These are phyloP conservation scores for Callyntrura guangdongensis DNA, from an alignment of 2,888 invertebrate species.

Conservation along the genomic window DNA sequence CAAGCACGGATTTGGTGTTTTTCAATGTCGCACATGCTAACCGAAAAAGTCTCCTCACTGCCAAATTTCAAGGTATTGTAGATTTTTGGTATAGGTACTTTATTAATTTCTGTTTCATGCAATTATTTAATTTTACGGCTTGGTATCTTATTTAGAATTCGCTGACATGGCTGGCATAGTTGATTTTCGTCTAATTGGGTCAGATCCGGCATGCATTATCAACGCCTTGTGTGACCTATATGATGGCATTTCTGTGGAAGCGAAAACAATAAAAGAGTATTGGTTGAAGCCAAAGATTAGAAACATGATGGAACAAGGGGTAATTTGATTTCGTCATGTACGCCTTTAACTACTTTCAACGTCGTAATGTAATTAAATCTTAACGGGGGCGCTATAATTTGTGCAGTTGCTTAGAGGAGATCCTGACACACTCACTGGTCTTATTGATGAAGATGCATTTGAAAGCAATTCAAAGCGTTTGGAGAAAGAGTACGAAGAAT, in stretches of 20 bases:
- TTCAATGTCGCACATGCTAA: constrained; percentile 93
- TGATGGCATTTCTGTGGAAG: constrained; percentile 94
- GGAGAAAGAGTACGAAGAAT: constrained; percentile 95
- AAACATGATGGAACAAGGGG: constrained; percentile 91
- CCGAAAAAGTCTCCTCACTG: constrained; percentile 94
- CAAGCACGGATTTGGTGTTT: constrained; percentile 96
- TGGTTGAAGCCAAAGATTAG: constrained; percentile 93
- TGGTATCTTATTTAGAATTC: constrained; percentile 86
- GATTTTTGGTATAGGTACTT: constrained; percentile 7
- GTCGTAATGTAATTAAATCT: neutral
- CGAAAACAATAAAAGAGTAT: constrained; percentile 95
- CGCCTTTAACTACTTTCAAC: constrained; percentile 83
- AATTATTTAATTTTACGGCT: neutral
- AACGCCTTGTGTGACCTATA: constrained; percentile 93
- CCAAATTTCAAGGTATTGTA: constrained; percentile 90
- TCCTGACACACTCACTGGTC: constrained; percentile 89
- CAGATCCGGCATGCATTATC: constrained; percentile 93
- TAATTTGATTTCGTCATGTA: constrained; percentile 85
- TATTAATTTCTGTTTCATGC: neutral
- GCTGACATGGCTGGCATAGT: constrained; percentile 89
- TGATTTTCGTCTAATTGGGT: constrained; percentile 87
- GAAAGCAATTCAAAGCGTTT: constrained; percentile 94
- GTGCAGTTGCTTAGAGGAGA: constrained; percentile 91
- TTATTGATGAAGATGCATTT: constrained; percentile 93
- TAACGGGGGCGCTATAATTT: too few species aligned